Percentiles rank a stretch among this genome's conserved stretches.
These are phyloP conservation scores for Pomatorhinus ruficollis DNA, from an alignment of 2,113 vertebrate species.

Conservation along the genomic window DNA sequence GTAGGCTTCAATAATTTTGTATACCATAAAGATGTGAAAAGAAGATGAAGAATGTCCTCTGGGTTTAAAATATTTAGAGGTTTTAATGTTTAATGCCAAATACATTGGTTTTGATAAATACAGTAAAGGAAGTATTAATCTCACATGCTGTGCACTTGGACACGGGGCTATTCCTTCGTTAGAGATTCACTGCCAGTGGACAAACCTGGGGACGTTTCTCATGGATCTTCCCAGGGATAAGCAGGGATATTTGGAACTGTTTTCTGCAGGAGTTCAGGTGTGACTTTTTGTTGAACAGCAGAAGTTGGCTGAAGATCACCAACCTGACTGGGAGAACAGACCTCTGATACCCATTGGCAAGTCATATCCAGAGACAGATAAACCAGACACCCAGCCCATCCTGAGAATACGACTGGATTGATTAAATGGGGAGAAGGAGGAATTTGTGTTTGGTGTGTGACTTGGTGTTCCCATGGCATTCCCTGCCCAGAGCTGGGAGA, in stretches of 20 bases:
- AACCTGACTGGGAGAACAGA: background rate
- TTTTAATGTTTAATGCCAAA: slow-evolving; percentile 30
- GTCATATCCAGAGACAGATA: background rate
- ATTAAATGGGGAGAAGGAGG: fast-evolving
- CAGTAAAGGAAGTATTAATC: background rate
- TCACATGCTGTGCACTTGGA: background rate
- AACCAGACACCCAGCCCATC: background rate
- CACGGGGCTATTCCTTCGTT: background rate
- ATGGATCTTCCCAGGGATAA: background rate
- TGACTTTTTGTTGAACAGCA: background rate
- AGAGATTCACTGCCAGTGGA: background rate
- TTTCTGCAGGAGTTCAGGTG: background rate
- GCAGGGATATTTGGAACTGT: background rate
- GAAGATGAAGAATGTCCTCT: background rate
- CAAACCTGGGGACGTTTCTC: background rate
- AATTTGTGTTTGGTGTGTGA: background rate
- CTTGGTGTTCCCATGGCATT: background rate
- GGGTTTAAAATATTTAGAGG: slow-evolving; percentile 3
- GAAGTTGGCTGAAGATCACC: background rate
- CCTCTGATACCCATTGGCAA: fast-evolving
- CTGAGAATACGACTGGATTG: background rate
- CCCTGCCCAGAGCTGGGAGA: background rate
- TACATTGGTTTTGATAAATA: background rate
- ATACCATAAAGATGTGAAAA: background rate
- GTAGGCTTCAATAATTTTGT: background rate